Conservation (phyloP, 2,113 vertebrate genomes). For the Myotis davidii region DNA sequence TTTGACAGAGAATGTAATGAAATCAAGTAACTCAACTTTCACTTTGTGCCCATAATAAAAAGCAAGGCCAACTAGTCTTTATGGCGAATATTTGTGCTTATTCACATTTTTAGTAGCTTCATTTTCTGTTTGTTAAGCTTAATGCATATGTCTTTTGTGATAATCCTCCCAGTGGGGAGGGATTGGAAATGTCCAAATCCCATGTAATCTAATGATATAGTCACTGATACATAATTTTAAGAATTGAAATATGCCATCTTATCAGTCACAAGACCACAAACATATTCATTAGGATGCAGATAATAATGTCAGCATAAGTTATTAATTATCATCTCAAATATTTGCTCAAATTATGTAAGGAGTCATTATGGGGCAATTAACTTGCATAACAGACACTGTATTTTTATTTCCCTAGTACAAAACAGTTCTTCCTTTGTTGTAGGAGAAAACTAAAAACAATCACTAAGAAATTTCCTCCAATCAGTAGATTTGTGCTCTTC, state of each 20-base stretch:
- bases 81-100: conserved; percentile 8
- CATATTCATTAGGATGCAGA: conserved; percentile 46
- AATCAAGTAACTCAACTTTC: conserved; percentile 49
- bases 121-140: conserved; percentile 49
- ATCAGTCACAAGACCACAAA: conserved; percentile 48
- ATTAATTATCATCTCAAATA: conserved; percentile 53
- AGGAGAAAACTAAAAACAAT: conserved; percentile 44
- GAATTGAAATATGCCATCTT: conserved; percentile 58
- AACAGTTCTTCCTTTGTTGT: conserved; percentile 26
- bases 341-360: conserved; percentile 32
- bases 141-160: conserved; percentile 8
- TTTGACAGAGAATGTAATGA: conserved; percentile 49
- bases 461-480: conserved; percentile 15
- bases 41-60: conserved; percentile 53
- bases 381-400: conserved; percentile 10
- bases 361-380: conserved; percentile 59
- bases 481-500: not conserved
- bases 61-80: conserved; percentile 44
- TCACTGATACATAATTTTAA: conserved; percentile 61
- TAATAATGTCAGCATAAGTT: conserved; percentile 13
- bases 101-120: conserved; percentile 39
- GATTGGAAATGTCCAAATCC: not conserved
- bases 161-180: conserved; percentile 33
- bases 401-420: conserved; percentile 23
- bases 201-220: conserved; percentile 53